A percentile compares a stretch with the other conserved stretches of the same genome.
These are phyloP conservation scores for Cisticola juncidis DNA, from an alignment of 2,113 vertebrate genomes.

Conservation along the genomic window DNA sequence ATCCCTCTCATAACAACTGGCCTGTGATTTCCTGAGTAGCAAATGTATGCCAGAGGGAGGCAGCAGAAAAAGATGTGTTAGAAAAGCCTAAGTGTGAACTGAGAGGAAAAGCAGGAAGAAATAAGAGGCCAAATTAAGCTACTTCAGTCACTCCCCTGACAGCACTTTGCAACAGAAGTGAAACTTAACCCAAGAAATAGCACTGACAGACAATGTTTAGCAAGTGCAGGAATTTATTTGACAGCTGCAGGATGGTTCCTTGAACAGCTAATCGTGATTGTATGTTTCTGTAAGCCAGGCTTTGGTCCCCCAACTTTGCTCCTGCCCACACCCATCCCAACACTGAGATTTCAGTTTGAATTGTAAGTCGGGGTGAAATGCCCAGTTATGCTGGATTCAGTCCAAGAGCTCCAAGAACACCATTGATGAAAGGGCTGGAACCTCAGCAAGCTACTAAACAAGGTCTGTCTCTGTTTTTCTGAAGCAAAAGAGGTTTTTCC, in stretches of 20 bases:
- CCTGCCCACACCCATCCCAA: background rate
- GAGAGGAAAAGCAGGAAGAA: background rate
- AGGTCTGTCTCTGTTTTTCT: background rate
- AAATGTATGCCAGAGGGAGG: background rate
- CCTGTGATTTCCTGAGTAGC: conserved; percentile 2
- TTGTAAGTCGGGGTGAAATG: background rate
- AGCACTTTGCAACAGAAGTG: background rate
- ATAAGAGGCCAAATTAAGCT: background rate
- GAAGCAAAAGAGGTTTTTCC: background rate
- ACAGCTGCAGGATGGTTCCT: background rate
- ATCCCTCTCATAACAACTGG: background rate
- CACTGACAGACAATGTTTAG: background rate
- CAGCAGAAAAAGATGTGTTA: background rate
- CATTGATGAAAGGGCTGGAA: background rate
- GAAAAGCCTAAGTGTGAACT: background rate
- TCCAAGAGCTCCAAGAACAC: background rate
- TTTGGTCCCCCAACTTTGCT: background rate
- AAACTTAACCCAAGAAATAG: background rate
- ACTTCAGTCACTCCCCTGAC: background rate
- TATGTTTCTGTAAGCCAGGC: rapidly evolving
- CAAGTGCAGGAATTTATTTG: background rate
- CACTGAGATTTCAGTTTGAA: background rate
- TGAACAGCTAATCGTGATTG: background rate
- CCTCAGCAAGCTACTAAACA: background rate
- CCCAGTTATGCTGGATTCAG: background rate